Evolutionary conservation across 37 sponge, comb jelly and placozoan species (phyloP), one percentile per base, ranked within the genome.

Genomic region (Hexactinellida sp.): DNA sequence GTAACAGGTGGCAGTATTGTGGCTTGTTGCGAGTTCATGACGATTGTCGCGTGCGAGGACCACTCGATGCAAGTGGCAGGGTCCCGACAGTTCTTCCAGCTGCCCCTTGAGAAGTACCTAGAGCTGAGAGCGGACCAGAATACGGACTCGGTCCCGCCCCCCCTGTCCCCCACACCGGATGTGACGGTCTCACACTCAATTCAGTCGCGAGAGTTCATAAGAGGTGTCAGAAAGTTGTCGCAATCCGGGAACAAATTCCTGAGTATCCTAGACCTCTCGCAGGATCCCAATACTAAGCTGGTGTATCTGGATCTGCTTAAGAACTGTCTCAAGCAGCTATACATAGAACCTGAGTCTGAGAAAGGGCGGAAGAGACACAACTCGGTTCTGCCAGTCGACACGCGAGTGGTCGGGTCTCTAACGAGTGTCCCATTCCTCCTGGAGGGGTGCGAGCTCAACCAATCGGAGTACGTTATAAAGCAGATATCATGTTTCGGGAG

Each of bases 11-110:
- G 84, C n/a, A 84, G 84, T 84, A n/a, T 84, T 25, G 91, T 94
- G 38, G 86, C 91, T 1, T 94, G 93, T 71, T 86, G 91, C 83
- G 98, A 92, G 55, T 84, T 90, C 34, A 88, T 88, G 36, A 92
- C 93, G 9, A 85, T 94, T 7, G 92, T 91, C 0, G 90, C 88
- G 13, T 90, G 92, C 71, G 93, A 94, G 38, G 85, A 90, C 82
- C 76, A 63, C 5, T 21, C 76, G 13, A 21, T 63, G 34, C 76
- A 63, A n/a, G 76, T 63, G 3, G 30, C 13, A 25, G 76, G 76
- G 76, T 63, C 76, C 13, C 76, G 76, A 7, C 76, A 63, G 30
- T 7, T 63, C 19, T 63, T 63, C 34, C 25, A 63, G 34, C 76
- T 63, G 28, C 76, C 76, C 13, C 76, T 63, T 10, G 76, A 63